Conservation (phyloP, 2,888 invertebrate species). For the Schizaphis graminum region DNA sequence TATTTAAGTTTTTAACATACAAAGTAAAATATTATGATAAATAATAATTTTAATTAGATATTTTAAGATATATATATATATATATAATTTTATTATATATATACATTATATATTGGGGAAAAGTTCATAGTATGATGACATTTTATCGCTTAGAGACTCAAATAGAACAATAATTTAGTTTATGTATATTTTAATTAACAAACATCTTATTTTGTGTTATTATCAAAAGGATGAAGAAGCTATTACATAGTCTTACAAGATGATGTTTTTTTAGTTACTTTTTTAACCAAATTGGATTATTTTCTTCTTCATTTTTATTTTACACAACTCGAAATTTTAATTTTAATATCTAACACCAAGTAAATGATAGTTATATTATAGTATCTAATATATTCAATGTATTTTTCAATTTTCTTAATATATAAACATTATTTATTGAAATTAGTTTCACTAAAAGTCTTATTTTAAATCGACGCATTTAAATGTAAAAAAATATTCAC, state of each 20-base stretch:
- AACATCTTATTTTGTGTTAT: background rate
- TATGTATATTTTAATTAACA: background rate
- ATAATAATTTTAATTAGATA: conserved; percentile 15
- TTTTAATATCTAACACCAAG: background rate
- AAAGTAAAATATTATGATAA: conserved; percentile 13
- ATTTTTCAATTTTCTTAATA: background rate
- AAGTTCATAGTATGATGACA: background rate
- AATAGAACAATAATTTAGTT: background rate
- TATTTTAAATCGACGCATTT: background rate
- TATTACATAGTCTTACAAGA: background rate
- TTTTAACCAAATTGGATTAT: background rate
- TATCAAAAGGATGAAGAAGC: background rate
- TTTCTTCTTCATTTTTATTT: background rate
- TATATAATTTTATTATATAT: background rate
- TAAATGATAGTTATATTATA: background rate
- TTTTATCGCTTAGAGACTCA: background rate
- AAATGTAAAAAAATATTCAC: background rate
- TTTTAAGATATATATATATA: background rate
- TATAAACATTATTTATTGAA: background rate
- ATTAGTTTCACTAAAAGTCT: background rate
- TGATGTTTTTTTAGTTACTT: background rate
- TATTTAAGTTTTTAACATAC: conserved; percentile 1
- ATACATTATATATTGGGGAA: background rate
- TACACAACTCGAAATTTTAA: background rate
- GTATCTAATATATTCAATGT: background rate